Evolutionary conservation across 2,797 vertebrate genomes (phyloP).

Genomic region (Sebastes elongatus): DNA sequence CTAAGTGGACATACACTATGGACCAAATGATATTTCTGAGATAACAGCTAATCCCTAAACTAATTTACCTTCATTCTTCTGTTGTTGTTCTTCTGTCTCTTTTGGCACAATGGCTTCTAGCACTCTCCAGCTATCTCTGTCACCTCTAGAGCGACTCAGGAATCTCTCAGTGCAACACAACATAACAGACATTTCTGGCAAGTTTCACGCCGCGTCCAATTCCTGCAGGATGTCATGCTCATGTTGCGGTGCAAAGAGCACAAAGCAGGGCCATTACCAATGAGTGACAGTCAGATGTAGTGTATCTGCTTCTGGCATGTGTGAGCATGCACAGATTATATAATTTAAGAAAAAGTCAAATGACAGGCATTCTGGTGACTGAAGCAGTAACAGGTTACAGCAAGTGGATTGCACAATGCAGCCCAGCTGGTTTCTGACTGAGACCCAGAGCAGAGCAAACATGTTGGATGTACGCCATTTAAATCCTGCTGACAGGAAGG

Average conservation of each 20-base stretch:
- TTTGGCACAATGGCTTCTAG: neutral
- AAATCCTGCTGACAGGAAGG: conserved; percentile 8
- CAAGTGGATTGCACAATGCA: conserved; percentile 55
- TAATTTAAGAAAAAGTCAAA: neutral
- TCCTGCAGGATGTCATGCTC: neutral
- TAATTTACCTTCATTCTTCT: neutral
- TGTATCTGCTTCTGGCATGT: neutral
- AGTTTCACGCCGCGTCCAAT: conserved; percentile 18
- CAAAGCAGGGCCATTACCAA: neutral
- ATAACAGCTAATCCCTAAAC: neutral
- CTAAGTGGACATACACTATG: too few species aligned
- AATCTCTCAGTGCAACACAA: conserved; percentile 73
- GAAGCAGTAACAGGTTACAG: conserved; percentile 34
- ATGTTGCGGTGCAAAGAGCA: neutral
- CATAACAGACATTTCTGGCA: conserved; percentile 63
- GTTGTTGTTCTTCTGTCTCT: neutral
- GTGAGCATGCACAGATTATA: neutral
- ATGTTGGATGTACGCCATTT: neutral
- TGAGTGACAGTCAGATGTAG: neutral
- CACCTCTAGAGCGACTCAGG: conserved; percentile 47
- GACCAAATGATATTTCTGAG: neutral
- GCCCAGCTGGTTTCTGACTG: conserved; percentile 58
- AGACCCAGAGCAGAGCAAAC: neutral
- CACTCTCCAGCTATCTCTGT: neutral
- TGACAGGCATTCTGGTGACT: neutral